These are phyloP conservation scores for Tinamus major DNA, from an alignment of 2,797 vertebrate species.

Conservation along the genomic window DNA sequence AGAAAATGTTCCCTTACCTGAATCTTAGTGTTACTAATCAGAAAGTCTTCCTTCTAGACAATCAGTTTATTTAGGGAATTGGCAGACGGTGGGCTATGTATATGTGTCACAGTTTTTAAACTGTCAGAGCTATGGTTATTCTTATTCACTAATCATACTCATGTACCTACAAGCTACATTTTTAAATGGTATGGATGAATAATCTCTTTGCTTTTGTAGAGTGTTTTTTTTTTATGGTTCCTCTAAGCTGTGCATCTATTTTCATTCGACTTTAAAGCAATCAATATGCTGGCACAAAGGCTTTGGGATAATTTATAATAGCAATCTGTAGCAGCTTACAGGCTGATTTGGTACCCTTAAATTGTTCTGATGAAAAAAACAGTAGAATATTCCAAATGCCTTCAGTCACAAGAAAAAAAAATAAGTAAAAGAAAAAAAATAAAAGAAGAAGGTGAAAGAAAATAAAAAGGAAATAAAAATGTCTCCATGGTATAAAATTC, in stretches of 20 bases:
- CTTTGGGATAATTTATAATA: slow-evolving; percentile 65
- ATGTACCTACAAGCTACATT: slow-evolving; percentile 43
- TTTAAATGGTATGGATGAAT: slow-evolving; percentile 51
- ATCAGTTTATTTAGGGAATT: slow-evolving; percentile 45
- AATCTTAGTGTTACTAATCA: slow-evolving; percentile 7
- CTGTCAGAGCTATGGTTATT: slow-evolving; percentile 51
- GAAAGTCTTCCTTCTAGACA: slow-evolving; percentile 37
- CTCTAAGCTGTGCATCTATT: slow-evolving; percentile 58
- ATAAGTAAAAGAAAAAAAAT: no score
- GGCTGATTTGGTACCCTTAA: slow-evolving; percentile 49
- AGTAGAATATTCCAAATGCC: slow-evolving; percentile 8
- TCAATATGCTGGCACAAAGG: slow-evolving; percentile 61
- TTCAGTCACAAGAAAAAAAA: not conserved
- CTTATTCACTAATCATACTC: slow-evolving; percentile 42
- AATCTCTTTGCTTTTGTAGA: slow-evolving; percentile 39
- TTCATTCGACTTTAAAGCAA: slow-evolving; percentile 64
- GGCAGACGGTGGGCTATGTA: not conserved
- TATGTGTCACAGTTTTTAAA: slow-evolving; percentile 47
- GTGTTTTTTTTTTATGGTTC: slow-evolving; percentile 21
- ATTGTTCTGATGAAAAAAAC: slow-evolving; percentile 49
- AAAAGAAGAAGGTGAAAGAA: not conserved
- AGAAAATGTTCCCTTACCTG: not conserved
- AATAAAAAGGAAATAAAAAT: not conserved
- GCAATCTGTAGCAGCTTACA: slow-evolving; percentile 56
- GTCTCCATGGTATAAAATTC: not conserved